Percentiles rank a stretch among this genome's conserved stretches.
Conservation (phyloP, 2,113 vertebrate species). For the Pholis gunnellus region DNA sequence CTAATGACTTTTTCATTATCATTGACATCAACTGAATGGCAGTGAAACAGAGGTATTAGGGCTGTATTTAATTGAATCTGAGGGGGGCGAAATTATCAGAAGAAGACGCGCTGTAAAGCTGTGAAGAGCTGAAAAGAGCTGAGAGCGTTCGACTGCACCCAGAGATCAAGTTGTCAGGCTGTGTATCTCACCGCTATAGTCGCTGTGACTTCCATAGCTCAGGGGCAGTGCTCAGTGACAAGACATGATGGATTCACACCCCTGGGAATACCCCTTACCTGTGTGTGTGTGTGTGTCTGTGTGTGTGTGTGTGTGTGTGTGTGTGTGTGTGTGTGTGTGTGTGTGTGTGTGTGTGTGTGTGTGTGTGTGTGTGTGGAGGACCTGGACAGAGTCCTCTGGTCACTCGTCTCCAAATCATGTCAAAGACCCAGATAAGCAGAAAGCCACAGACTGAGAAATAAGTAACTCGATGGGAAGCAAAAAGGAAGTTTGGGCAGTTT, state of each 20-base stretch:
- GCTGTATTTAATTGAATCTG: slow-evolving; percentile 72
- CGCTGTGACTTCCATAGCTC: slow-evolving; percentile 41
- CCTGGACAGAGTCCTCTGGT: slow-evolving; percentile 43
- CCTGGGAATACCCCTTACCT: slow-evolving; percentile 42
- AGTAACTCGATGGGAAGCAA: slow-evolving; percentile 45
- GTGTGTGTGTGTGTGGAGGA: slow-evolving; percentile 26
- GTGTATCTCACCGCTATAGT: slow-evolving; percentile 40
- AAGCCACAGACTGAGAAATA: slow-evolving; percentile 49
- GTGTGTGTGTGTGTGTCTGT: slow-evolving; percentile 29
- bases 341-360: not conserved
- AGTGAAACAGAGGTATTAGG: slow-evolving; percentile 59
- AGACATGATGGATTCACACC: slow-evolving; percentile 59
- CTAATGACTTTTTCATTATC: slow-evolving; percentile 78
- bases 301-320: slow-evolving; percentile 23
- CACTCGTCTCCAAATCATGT: slow-evolving; percentile 46
- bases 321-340: slow-evolving; percentile 10
- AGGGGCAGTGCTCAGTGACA: slow-evolving; percentile 50
- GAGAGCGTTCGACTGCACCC: slow-evolving; percentile 50
- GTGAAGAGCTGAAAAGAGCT: slow-evolving; percentile 45
- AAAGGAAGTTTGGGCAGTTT: slow-evolving; percentile 32
- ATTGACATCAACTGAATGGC: slow-evolving; percentile 63
- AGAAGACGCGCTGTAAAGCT: slow-evolving; percentile 57
- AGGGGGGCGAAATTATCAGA: slow-evolving; percentile 52
- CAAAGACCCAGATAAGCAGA: slow-evolving; percentile 55
- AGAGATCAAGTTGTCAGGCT: slow-evolving; percentile 60